Evolutionary conservation across 2,888 invertebrate species (phyloP).

Genomic region (Eledona agricola): DNA sequence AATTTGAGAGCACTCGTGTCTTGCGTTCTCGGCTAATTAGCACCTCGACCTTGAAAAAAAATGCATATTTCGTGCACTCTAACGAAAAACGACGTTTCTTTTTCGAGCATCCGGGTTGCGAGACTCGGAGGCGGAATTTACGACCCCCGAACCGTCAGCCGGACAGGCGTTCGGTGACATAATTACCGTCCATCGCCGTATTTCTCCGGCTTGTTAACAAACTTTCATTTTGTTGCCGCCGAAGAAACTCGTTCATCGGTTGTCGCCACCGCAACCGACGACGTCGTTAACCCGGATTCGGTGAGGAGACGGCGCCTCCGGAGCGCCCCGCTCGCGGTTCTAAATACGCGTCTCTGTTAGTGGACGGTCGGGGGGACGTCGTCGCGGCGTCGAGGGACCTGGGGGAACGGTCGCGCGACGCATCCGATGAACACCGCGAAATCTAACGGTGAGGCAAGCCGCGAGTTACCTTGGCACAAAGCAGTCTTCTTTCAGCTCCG

Average conservation of each 20-base stretch:
- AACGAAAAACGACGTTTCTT: too few relatives aligned
- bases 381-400: too few relatives aligned
- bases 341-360: too few relatives aligned
- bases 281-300: background rate
- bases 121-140: conserved; percentile 17
- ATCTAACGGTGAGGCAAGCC: conserved; percentile 46
- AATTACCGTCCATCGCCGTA: conserved; percentile 27
- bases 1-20: conserved; percentile 1
- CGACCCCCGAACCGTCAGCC: conserved; percentile 6
- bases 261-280: conserved; percentile 8
- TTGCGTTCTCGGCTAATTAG: background rate
- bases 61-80: conserved; percentile 8
- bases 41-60: conserved; percentile 10
- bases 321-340: background rate
- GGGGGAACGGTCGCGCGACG: too few relatives aligned
- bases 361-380: too few relatives aligned
- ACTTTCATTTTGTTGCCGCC: conserved; percentile 33
- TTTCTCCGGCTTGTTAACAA: conserved; percentile 31
- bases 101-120: conserved; percentile 3
- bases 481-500: conserved; percentile 46
- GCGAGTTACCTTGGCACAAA: conserved; percentile 46
- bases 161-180: conserved; percentile 20
- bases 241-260: conserved; percentile 23
- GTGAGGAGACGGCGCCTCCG: too few relatives aligned
- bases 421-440: conserved; percentile 41